A percentile compares a stretch with the other conserved stretches of the same genome.
Evolutionary conservation across 2,888 invertebrate species (phyloP).

Genomic region (Lapara coniferarum): DNA sequence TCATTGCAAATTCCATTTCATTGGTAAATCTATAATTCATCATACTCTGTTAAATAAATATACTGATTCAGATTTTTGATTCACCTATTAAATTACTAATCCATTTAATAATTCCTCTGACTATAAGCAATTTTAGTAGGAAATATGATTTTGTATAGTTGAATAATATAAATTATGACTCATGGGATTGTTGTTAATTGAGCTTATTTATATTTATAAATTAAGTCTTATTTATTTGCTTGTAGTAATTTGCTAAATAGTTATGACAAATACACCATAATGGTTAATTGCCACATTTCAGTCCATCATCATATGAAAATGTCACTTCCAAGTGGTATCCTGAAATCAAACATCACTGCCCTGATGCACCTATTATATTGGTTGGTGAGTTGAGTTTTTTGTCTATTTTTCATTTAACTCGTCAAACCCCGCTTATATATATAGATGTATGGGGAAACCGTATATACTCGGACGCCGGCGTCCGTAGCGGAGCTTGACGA

Average conservation of each 20-base stretch:
- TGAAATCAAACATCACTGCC: constrained; percentile 99
- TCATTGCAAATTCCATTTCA: too few species aligned
- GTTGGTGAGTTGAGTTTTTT: constrained; percentile 88
- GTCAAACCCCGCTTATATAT: too few species aligned
- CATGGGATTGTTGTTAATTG: constrained; percentile 19
- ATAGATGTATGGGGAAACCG: too few species aligned
- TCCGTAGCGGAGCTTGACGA: too few species aligned
- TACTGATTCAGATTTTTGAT: too few species aligned
- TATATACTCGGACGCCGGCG: too few species aligned
- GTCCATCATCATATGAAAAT: constrained; percentile 99
- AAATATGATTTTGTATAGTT: background rate
- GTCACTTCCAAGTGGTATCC: constrained; percentile 99
- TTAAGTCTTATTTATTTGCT: constrained; percentile 9
- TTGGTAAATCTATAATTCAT: too few species aligned
- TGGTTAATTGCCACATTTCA: constrained; percentile 63
- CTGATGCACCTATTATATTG: constrained; percentile 99
- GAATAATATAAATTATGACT: background rate
- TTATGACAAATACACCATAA: constrained; percentile 2
- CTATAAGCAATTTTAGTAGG: too few species aligned
- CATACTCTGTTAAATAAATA: too few species aligned
- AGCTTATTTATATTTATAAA: constrained; percentile 26
- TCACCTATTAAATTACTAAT: too few species aligned
- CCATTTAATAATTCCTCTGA: too few species aligned
- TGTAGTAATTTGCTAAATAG: constrained; percentile 5
- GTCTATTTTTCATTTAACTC: background rate